phyloP scores from a whole-genome alignment of 2,797 vertebrate genomes.

The Labroides dimidiatus region DNA sequence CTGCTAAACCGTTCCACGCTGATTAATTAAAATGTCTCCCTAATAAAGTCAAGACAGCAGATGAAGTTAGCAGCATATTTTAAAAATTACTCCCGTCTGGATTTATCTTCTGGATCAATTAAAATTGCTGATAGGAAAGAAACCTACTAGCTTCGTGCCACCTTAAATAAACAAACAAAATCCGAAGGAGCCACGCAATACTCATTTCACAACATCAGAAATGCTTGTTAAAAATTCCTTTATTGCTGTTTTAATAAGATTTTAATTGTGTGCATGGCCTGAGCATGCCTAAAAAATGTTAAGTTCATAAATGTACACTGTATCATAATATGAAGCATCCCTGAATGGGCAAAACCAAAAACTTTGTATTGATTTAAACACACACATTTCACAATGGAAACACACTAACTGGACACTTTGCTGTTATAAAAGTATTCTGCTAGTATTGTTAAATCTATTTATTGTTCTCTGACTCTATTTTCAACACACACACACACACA shows the following conservation, averaged over 20 bases:
- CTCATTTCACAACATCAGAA: neutral
- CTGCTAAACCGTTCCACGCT: slow-evolving; percentile 35
- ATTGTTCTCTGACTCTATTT: too few relatives aligned
- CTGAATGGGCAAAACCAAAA: too few relatives aligned
- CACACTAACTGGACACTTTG: neutral
- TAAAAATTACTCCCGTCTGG: slow-evolving; percentile 1
- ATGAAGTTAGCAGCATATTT: slow-evolving; percentile 60
- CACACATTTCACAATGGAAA: too few relatives aligned
- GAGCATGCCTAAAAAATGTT: too few relatives aligned
- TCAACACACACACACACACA: too few relatives aligned
- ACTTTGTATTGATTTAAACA: too few relatives aligned
- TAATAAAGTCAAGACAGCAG: slow-evolving; percentile 58
- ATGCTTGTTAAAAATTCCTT: neutral
- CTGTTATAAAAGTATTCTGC: too few relatives aligned
- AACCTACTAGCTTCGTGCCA: too few relatives aligned
- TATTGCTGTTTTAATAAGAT: neutral
- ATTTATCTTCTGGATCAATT: neutral
- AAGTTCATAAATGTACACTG: too few relatives aligned
- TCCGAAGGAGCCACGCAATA: neutral
- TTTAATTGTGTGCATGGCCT: neutral
- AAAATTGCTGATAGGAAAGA: too few relatives aligned
- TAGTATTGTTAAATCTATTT: too few relatives aligned
- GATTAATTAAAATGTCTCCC: slow-evolving; percentile 57
- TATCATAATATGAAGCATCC: too few relatives aligned
- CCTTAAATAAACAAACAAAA: neutral